Conservation (phyloP, 2,888 invertebrate species). For the Ophraella communa region DNA sequence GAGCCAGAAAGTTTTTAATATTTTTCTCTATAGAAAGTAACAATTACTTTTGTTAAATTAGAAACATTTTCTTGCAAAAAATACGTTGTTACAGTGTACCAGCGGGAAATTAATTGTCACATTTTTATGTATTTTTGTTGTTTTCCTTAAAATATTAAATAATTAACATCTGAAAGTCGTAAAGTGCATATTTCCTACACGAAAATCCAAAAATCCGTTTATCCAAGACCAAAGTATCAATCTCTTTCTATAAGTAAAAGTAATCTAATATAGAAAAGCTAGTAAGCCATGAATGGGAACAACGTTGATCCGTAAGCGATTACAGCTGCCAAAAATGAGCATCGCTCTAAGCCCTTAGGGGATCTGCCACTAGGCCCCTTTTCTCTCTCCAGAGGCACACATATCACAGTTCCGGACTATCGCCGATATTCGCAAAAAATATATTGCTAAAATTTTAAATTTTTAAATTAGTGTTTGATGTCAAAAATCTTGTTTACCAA, state of each 20-base stretch:
- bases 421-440: neutral
- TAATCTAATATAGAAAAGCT: constrained; percentile 60
- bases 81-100: too few species aligned
- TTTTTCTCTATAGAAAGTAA: too few species aligned
- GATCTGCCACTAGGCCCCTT: constrained; percentile 7
- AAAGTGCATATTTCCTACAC: constrained; percentile 2
- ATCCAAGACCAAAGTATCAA: constrained; percentile 40
- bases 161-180: too few species aligned
- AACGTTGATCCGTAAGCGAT: constrained; percentile 62
- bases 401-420: constrained; percentile 25
- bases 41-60: too few species aligned
- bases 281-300: constrained; percentile 59
- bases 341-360: constrained; percentile 52
- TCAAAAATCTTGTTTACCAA: too few species aligned
- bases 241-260: constrained; percentile 52
- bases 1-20: too few species aligned
- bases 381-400: neutral
- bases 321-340: constrained; percentile 62
- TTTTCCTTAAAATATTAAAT: too few species aligned
- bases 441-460: too few species aligned
- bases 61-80: too few species aligned
- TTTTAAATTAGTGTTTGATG: too few species aligned
- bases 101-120: too few species aligned
- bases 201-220: constrained; percentile 33
- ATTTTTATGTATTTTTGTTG: too few species aligned